Percentiles rank a stretch among this genome's conserved stretches.
phyloP scores from a whole-genome alignment of 2,888 invertebrate species.

The Argynnis bischoffii region DNA sequence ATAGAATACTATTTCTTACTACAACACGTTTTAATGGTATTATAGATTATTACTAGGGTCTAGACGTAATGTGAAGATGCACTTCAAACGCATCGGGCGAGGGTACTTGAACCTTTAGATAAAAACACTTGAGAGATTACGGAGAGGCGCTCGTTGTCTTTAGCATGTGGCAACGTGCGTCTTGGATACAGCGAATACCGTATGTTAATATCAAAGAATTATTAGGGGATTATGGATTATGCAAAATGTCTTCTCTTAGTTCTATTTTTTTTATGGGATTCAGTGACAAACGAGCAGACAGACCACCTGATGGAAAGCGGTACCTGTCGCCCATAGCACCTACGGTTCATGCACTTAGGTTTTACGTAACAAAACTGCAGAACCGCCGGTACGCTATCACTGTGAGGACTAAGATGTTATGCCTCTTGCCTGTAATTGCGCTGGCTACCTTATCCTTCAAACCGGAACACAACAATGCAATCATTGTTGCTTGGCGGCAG shows the following conservation, averaged over 20 bases:
- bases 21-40: background rate
- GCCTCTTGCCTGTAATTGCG: no score
- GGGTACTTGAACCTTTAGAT: constrained; percentile 42
- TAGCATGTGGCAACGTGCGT: constrained; percentile 18
- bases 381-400: no score
- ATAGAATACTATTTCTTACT: background rate
- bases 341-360: no score
- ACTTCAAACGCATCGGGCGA: constrained; percentile 38
- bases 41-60: background rate
- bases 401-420: no score
- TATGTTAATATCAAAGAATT: background rate
- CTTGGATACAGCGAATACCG: constrained; percentile 1
- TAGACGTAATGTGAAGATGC: constrained; percentile 19
- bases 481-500: no score
- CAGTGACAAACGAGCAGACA: no score
- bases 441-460: no score
- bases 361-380: no score
- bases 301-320: no score
- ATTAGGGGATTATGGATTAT: constrained; percentile 3
- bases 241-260: background rate
- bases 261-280: no score
- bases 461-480: no score
- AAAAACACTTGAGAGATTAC: constrained; percentile 41
- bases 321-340: no score
- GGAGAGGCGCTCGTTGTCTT: constrained; percentile 40